Base-by-base conservation (phyloP, 37 sponge, comb jelly and placozoan genomes). In the Petrosia ficiformis region DNA sequence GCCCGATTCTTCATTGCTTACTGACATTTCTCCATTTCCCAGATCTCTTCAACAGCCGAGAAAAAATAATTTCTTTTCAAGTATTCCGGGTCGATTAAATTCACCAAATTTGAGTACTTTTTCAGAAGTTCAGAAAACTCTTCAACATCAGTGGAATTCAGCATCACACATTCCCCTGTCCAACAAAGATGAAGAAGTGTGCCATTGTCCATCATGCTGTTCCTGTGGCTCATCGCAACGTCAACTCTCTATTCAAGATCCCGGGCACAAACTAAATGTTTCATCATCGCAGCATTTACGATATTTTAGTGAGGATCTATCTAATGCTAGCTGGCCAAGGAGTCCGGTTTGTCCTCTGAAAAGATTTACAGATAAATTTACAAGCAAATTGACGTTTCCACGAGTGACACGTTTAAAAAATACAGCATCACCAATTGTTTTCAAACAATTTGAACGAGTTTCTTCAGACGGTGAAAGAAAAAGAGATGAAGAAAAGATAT, bases 181-280 rank as follows among this genome's bases (percentile, higher is more conserved):
- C n/a, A n/a, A n/a, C n/a, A 4, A 3, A 31, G 4, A 24, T 3
- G 24, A 31, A 24, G 68, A n/a, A 29, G 14, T 37, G 24, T 78
- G 79, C 14, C 79, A 78, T 39, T 78, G 79, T 48, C 79, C 79
- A 26, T 78, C 39, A 42, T 78, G 79, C 37, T 78, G 79, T 39
- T 68, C 79, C 39, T 78, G 79, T 61, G 79, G 79, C 1, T 78
- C 79, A 0, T 64, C 31, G 44, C 66, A 19, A 8, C 54, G 54
- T 48, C 8, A 14, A 48, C 14, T 48, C 54, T 19, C 54, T 48
- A 14, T 8, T 8, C 8, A 48, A 14, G 54, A 48, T 48, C 14
- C n/a, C n/a, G n/a, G n/a, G n/a, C n/a, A n/a, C n/a, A n/a, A n/a
- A n/a, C n/a, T n/a, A n/a, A n/a, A n/a, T n/a, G n/a, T n/a, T n/a